Evolutionary conservation across 2,797 vertebrate genomes (phyloP).

Genomic region (Poliocrania exsul): DNA sequence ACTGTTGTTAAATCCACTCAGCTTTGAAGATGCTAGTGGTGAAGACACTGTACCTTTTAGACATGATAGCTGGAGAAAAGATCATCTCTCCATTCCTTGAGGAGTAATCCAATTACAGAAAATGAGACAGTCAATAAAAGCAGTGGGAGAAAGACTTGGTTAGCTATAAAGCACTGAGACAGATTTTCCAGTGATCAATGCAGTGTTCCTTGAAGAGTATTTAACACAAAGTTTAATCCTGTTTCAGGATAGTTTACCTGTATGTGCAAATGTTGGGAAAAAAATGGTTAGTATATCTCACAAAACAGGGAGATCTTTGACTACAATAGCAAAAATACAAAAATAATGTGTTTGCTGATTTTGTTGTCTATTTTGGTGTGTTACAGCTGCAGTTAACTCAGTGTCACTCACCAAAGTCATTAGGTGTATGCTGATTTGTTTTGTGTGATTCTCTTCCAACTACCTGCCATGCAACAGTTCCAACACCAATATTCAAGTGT

Average conservation of each 20-base stretch:
- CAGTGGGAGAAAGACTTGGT: neutral
- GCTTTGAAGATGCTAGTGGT: neutral
- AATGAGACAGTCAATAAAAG: neutral
- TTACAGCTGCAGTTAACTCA: neutral
- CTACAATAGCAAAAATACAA: neutral
- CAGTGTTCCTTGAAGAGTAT: neutral
- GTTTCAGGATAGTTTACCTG: neutral
- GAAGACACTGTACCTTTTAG: neutral
- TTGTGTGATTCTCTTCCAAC: neutral
- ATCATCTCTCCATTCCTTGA: neutral
- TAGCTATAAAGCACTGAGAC: neutral
- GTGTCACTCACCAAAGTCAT: neutral
- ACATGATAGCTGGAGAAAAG: neutral
- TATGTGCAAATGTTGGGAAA: neutral
- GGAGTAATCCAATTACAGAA: neutral
- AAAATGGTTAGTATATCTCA: neutral
- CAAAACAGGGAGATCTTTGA: neutral
- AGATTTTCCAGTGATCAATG: neutral
- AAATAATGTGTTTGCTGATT: neutral
- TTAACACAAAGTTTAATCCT: neutral
- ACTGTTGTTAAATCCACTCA: neutral
- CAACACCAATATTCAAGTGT: neutral
- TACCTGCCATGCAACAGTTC: neutral
- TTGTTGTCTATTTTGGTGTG: neutral
- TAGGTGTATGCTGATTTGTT: neutral